phyloP scores from a whole-genome alignment of 2,888 invertebrate species.

The Apotomis betuletana region DNA sequence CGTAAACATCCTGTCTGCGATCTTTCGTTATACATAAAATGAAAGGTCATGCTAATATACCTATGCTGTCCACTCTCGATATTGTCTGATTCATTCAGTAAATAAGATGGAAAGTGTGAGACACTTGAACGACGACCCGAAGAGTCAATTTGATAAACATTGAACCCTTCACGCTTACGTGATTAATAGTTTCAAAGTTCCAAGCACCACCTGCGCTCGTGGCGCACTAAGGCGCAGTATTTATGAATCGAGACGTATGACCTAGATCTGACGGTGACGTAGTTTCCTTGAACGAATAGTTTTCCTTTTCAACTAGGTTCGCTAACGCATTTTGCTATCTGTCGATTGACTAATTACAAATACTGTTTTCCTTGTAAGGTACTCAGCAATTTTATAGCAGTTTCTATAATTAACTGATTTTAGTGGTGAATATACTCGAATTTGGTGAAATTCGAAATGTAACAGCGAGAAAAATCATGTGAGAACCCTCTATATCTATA shows the following conservation, averaged over 20 bases:
- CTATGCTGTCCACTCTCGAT: too few species aligned
- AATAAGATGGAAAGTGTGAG: background rate
- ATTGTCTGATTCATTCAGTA: background rate
- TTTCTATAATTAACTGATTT: too few species aligned
- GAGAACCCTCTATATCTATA: too few species aligned
- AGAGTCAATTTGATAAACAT: constrained; percentile 2
- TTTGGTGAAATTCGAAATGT: too few species aligned
- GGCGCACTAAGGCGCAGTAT: constrained; percentile 3
- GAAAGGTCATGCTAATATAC: too few species aligned
- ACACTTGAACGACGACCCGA: constrained; percentile 1
- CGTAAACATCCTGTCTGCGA: too few species aligned
- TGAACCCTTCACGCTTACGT: background rate
- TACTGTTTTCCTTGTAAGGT: background rate
- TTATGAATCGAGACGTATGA: constrained; percentile 2
- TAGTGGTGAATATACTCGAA: too few species aligned
- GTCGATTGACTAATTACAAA: background rate
- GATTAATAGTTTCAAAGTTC: constrained; percentile 10
- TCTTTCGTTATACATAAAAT: too few species aligned
- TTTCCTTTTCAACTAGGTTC: constrained; percentile 2
- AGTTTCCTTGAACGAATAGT: constrained; percentile 13
- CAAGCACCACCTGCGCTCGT: background rate
- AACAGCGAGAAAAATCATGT: too few species aligned
- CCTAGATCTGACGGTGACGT: constrained; percentile 13
- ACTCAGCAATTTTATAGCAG: background rate
- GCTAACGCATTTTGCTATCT: background rate